These are phyloP conservation scores for Cyclina sinensis DNA, from an alignment of 1,140 invertebrate species.

Conservation along the genomic window DNA sequence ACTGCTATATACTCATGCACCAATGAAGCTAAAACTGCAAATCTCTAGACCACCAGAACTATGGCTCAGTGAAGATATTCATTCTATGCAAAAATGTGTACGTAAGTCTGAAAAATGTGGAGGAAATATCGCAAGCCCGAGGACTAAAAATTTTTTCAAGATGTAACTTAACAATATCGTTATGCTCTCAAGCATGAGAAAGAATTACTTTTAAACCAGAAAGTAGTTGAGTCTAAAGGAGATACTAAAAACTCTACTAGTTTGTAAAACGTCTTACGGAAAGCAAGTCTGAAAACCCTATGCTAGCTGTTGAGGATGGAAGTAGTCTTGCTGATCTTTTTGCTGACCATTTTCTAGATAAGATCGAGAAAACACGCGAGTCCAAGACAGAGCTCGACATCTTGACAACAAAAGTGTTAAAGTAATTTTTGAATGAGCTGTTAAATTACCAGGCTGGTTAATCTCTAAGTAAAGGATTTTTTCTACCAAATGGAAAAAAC, in stretches of 20 bases:
- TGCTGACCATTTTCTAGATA: constrained; percentile 64
- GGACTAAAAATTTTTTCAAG: constrained; percentile 49
- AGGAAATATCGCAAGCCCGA: constrained; percentile 27
- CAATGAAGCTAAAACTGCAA: too few relatives aligned
- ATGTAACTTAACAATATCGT: constrained; percentile 28
- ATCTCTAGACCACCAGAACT: too few relatives aligned
- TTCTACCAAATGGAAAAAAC: constrained; percentile 43
- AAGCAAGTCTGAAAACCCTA: constrained; percentile 55
- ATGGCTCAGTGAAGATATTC: constrained; percentile 34
- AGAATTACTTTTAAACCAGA: constrained; percentile 25
- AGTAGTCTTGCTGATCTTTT: constrained; percentile 56
- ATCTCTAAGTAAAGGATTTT: too few relatives aligned
- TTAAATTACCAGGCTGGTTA: constrained; percentile 49
- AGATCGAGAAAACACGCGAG: constrained; percentile 53
- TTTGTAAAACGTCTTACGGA: constrained; percentile 60
- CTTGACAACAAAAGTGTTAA: constrained; percentile 61
- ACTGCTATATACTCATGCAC: too few relatives aligned
- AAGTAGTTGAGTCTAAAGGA: constrained; percentile 54
- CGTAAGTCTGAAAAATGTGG: constrained; percentile 36
- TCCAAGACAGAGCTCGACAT: constrained; percentile 44
- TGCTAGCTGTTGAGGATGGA: constrained; percentile 39
- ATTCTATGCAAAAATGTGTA: constrained; percentile 27
- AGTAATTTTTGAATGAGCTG: constrained; percentile 55
- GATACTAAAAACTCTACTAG: constrained; percentile 51
- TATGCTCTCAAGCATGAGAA: constrained; percentile 48